Evolutionary conservation across 1,140 invertebrate genomes (phyloP).

Genomic region (Hypsibius dujardini): DNA sequence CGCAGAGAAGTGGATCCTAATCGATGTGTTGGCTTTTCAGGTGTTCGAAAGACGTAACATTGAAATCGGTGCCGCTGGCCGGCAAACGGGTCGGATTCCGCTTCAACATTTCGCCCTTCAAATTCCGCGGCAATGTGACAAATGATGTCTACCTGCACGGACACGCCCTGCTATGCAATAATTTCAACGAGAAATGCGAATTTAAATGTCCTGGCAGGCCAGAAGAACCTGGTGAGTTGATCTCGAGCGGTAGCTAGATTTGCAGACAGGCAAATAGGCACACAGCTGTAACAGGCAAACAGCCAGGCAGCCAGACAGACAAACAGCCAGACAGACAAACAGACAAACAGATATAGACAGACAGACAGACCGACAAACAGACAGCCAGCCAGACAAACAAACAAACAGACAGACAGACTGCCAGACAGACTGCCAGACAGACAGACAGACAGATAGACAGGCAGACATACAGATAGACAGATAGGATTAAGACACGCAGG

Average conservation of each 20-base stretch:
- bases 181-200: conserved; percentile 14
- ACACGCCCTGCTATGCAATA: conserved; percentile 11
- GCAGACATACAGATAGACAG: too few species aligned
- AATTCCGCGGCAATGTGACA: conserved; percentile 5
- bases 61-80: neutral
- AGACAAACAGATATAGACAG: neutral
- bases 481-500: too few species aligned
- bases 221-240: neutral
- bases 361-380: too few species aligned
- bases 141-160: conserved; percentile 17
- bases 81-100: neutral
- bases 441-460: too few species aligned
- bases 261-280: neutral
- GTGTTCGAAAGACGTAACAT: conserved; percentile 2
- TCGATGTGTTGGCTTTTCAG: neutral
- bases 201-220: neutral
- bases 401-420: too few species aligned
- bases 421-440: too few species aligned
- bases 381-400: too few species aligned
- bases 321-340: neutral
- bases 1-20: neutral
- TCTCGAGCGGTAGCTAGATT: neutral
- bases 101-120: neutral
- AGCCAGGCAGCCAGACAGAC: neutral
- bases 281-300: too few species aligned